A percentile compares a stretch with the other conserved stretches of the same genome.
Conservation (phyloP, 2,113 vertebrate genomes). For the Lates calcarifer region DNA sequence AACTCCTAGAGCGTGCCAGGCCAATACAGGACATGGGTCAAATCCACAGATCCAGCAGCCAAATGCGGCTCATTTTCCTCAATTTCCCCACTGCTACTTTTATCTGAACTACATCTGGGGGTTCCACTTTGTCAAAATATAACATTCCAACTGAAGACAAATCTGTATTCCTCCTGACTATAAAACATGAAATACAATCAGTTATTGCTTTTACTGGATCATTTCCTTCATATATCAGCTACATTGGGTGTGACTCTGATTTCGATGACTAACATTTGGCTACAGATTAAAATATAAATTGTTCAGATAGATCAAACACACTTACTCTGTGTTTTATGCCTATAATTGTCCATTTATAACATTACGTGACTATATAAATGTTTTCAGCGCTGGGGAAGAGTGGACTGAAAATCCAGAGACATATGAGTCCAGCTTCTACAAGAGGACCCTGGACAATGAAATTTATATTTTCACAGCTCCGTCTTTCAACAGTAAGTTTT, state of each 20-base stretch:
- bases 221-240: conserved; percentile 33
- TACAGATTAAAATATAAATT: conserved; percentile 30
- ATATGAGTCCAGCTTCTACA: conserved; percentile 98
- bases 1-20: conserved; percentile 50
- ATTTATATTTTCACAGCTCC: conserved; percentile 98
- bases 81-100: conserved; percentile 46
- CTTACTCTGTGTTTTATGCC: conserved; percentile 35
- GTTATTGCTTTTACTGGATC: conserved; percentile 52
- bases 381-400: conserved; percentile 89
- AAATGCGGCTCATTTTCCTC: conserved; percentile 54
- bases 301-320: conserved; percentile 53
- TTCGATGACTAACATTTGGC: conserved; percentile 53
- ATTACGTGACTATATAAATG: conserved; percentile 34
- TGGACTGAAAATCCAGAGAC: conserved; percentile 96
- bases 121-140: conserved; percentile 28
- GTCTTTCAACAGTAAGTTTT: conserved; percentile 92
- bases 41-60: conserved; percentile 44
- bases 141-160: conserved; percentile 41
- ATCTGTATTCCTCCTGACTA: conserved; percentile 33
- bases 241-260: conserved; percentile 34
- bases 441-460: conserved; percentile 96
- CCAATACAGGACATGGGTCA: conserved; percentile 51
- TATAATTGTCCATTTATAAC: conserved; percentile 29
- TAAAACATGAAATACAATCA: conserved; percentile 43
- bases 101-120: conserved; percentile 23